Base-by-base conservation (phyloP, 1,140 invertebrate genomes). In the Drosophila murphyi region DNA sequence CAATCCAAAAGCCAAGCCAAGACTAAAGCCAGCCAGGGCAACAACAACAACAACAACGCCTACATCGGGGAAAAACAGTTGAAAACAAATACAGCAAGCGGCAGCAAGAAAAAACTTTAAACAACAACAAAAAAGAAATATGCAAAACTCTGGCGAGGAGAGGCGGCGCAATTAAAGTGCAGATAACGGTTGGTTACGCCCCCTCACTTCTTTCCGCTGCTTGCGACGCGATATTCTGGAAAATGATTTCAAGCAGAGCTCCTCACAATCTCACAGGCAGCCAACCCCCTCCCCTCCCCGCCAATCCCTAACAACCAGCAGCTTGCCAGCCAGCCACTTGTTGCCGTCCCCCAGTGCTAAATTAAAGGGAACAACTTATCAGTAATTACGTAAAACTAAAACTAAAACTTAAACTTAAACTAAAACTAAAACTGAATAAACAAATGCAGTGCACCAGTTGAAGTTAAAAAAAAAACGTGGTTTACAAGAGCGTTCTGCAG, bases 141-240 rank as follows among this genome's bases (percentile, higher is more conserved):
- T 73, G 69, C 61, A 71, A 80, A 88, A 83, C 69, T 83, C 88
- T 74, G 29, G 62, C 59, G 51, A 31, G 51, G 20, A 43, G 48
- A 55, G 51, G 35, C 34, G 55, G 37, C 37, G 79, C 82, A 82
- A 86, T 86, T 86, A 88, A 82, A 86, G 76, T 82, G 79, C 79
- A 82, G 68, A 67, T 79, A 76, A 65, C 55, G 61, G 29, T 7
- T 7, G 3, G 7, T 8, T 8, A 28, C 4, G 20, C 50, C 41
- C 10, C 39, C 20, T 3, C 6, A 29, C 51, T 7, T 41, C 29
- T 37, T 37, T 7, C 35, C 7, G 37, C 37, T 32, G 45, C 51
- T 57, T 35, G 35, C 41, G 59, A 69, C 76, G 82, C 76, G 79
- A 71, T 59, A 72, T 63, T 67, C 72, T 80, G 79, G 54, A 87